Conservation (phyloP, 2,113 vertebrate species). For the Hassar affinis region DNA sequence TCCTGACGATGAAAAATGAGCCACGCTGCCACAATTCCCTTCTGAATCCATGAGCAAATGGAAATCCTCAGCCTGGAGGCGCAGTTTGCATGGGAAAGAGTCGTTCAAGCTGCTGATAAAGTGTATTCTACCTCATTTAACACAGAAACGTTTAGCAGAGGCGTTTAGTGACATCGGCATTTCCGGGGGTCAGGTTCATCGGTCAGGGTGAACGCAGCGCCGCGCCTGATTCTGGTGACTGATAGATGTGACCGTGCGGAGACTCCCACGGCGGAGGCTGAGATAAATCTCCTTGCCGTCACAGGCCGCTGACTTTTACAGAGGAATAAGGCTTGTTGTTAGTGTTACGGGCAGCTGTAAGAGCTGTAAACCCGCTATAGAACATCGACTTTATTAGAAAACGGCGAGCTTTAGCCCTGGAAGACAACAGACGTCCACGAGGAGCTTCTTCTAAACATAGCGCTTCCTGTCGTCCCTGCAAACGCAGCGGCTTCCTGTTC, state of each 20-base stretch:
- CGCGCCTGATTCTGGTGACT: constrained; percentile 50
- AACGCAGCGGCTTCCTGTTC: constrained; percentile 57
- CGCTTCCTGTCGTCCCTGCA: constrained; percentile 67
- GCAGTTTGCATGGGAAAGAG: constrained; percentile 68
- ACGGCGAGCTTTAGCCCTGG: neutral
- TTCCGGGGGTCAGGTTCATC: constrained; percentile 69
- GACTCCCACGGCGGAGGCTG: neutral
- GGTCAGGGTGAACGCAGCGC: constrained; percentile 61
- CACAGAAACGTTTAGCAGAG: constrained; percentile 71
- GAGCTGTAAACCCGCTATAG: neutral
- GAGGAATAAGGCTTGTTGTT: neutral
- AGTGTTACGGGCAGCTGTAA: neutral
- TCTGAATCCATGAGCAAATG: constrained; percentile 54
- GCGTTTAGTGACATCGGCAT: constrained; percentile 62
- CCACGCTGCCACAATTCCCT: neutral
- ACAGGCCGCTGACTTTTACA: constrained; percentile 6
- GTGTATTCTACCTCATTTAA: constrained; percentile 74
- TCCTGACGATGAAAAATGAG: constrained; percentile 39
- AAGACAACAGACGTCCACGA: constrained; percentile 28
- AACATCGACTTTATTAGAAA: neutral
- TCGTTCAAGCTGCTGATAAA: constrained; percentile 65
- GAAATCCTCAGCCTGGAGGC: constrained; percentile 63
- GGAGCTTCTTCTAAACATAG: constrained; percentile 67
- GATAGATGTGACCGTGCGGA: constrained; percentile 33
- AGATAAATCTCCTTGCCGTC: constrained; percentile 17